phyloP scores from a whole-genome alignment of 64 coral and sea anemone species.

The Porites australiensis region DNA sequence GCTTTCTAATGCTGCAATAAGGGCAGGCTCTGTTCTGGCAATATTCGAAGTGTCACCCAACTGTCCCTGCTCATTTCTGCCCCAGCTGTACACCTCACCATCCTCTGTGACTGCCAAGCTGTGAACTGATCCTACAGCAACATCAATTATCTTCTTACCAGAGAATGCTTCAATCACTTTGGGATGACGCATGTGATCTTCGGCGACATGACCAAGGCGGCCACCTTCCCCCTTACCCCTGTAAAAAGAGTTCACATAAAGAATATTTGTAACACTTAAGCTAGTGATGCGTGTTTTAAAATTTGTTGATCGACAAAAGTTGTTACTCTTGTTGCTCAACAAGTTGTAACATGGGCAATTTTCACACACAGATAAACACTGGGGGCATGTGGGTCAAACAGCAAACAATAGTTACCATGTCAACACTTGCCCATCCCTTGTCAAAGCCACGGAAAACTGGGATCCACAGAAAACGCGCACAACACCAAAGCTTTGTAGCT shows the following conservation, averaged over 20 bases:
- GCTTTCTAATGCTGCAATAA: slow-evolving; percentile 59
- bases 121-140: slow-evolving; percentile 97
- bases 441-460: slow-evolving; percentile 93
- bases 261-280: too few species aligned
- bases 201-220: slow-evolving; percentile 90
- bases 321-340: too few species aligned
- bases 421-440: slow-evolving; percentile 91
- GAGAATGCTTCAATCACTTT: slow-evolving; percentile 88
- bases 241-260: not conserved
- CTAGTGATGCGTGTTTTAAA: too few species aligned
- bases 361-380: too few species aligned
- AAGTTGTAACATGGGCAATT: too few species aligned
- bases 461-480: slow-evolving; percentile 85
- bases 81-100: slow-evolving; percentile 94
- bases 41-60: slow-evolving; percentile 77
- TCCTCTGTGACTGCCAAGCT: slow-evolving; percentile 89
- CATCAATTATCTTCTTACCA: slow-evolving; percentile 89
- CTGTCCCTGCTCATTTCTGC: slow-evolving; percentile 96
- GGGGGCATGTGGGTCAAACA: not conserved
- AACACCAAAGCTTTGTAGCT: slow-evolving; percentile 78
- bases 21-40: slow-evolving; percentile 70
- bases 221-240: slow-evolving; percentile 99
- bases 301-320: too few species aligned
- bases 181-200: slow-evolving; percentile 89
- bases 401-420: slow-evolving; percentile 63